Evolutionary conservation across 2,888 invertebrate genomes (phyloP), one percentile per base, ranked within the genome.

Genomic region (Apamea anceps): DNA sequence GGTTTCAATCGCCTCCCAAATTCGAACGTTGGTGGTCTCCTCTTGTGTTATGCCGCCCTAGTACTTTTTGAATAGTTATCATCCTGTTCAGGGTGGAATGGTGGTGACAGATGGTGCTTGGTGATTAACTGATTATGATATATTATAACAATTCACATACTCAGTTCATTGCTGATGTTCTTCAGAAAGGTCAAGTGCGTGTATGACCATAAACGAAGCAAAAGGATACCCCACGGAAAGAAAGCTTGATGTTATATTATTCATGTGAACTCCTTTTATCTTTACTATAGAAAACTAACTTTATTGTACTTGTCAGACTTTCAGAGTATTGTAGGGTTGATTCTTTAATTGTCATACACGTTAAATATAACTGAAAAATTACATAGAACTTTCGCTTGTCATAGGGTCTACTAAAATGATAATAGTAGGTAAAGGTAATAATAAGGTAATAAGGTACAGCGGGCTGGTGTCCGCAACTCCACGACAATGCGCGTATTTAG

Each of bases 1-100:
- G 92, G 91, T 92, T 93, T 94, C 93, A 91, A 93, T 93, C 91
- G 91, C 88, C 92, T 94, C 94, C 94, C 92, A 94, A 95, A 94
- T 94, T 94, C 85, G 90, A 88, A 90, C 88, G 93, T 92, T 93
- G 95, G 95, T 95, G 95, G 95, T 95, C 79, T 80, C 79, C 51
- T 72, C 73, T 80, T 77, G 75, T 73, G 45, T 80, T 87, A 87
- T 90, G 84, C 87, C 88, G 85, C 87, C 88, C 87, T 89, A 80
- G 91, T 91, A 90, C 88, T 85, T 87, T 76, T 63, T 74, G n/a
- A 65, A 72, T 75, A 75, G 73, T 68, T 79, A 78, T 85, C 83
- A 75, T 75, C 72, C 54, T 66, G 60, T 79, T 82, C 63, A 78
- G n/a, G 21, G 15, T 3, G 57, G n/a, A 54, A 37, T 51, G 32